Conservation (phyloP, 2,113 vertebrate genomes). For the Epinephelus moara region DNA sequence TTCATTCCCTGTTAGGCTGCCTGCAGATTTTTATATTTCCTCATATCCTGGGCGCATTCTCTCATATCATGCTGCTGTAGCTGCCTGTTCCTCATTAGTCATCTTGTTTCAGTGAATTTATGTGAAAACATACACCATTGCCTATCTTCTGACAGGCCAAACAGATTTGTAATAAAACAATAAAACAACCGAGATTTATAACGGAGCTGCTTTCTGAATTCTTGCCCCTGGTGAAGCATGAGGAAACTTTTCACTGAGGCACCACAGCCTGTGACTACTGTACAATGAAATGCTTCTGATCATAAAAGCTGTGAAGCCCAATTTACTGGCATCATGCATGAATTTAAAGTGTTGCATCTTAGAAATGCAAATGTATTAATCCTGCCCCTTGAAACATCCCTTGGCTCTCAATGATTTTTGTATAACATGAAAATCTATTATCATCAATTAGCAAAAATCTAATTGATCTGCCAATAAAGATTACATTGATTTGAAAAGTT, state of each 20-base stretch:
- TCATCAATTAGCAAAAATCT: not conserved
- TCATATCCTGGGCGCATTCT: not conserved
- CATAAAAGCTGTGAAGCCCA: not conserved
- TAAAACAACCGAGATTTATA: slow-evolving; percentile 32
- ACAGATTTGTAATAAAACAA: slow-evolving; percentile 45
- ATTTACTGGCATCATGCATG: not conserved
- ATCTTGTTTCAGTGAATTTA: slow-evolving; percentile 46
- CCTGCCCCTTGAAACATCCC: not conserved
- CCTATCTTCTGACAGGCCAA: slow-evolving; percentile 35
- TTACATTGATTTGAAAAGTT: not conserved
- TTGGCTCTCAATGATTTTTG: not conserved
- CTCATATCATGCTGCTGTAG: not conserved
- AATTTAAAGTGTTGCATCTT: not conserved
- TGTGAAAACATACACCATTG: slow-evolving; percentile 28
- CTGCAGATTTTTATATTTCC: slow-evolving; percentile 20
- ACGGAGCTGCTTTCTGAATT: slow-evolving; percentile 44
- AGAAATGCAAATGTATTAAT: not conserved
- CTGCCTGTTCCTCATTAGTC: slow-evolving; percentile 36
- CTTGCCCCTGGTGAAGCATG: not conserved
- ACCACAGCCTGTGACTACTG: not conserved
- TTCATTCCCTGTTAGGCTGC: not conserved
- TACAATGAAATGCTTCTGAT: slow-evolving; percentile 16
- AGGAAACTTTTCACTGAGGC: slow-evolving; percentile 26
- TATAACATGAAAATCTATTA: not conserved
- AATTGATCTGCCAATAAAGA: not conserved